phyloP scores from a whole-genome alignment of 2,888 invertebrate genomes.

The Lasioglossum villosulum region DNA sequence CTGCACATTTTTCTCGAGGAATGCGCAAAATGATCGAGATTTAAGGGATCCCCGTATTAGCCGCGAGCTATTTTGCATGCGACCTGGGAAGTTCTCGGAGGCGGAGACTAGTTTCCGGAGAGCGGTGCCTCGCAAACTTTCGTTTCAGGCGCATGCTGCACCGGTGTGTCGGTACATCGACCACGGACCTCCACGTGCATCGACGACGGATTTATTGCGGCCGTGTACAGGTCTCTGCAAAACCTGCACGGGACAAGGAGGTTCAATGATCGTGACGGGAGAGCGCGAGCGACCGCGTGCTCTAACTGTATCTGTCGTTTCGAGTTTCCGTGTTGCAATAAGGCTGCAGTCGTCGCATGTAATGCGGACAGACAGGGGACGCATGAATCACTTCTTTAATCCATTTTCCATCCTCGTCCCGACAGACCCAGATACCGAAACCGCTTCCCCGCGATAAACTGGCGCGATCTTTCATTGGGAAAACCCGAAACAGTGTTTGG shows the following conservation, averaged over 20 bases:
- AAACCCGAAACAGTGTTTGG: not conserved
- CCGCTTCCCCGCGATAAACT: not conserved
- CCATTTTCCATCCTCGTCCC: not conserved
- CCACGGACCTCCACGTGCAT: conserved; percentile 33
- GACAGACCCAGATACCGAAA: not conserved
- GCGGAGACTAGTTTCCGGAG: conserved; percentile 14
- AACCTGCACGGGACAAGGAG: conserved; percentile 26
- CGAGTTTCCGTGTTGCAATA: conserved; percentile 8
- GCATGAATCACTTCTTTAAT: conserved; percentile 11
- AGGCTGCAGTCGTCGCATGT: not conserved
- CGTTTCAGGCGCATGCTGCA: conserved; percentile 37
- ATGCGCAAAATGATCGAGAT: not conserved
- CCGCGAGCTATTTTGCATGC: conserved; percentile 1
- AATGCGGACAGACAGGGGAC: conserved; percentile 5
- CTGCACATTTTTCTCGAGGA: not conserved
- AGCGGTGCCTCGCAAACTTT: conserved; percentile 23
- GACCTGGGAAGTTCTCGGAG: conserved; percentile 2
- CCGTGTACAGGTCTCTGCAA: conserved; percentile 29
- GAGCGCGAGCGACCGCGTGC: not conserved
- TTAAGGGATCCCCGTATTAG: not conserved
- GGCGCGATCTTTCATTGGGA: not conserved
- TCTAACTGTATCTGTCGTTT: conserved; percentile 35
- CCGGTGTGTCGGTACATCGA: conserved; percentile 21
- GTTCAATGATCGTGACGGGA: conserved; percentile 21
- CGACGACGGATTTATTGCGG: conserved; percentile 46